Conservation (phyloP, 2,113 vertebrate species). For the Henicopernis longicauda region DNA sequence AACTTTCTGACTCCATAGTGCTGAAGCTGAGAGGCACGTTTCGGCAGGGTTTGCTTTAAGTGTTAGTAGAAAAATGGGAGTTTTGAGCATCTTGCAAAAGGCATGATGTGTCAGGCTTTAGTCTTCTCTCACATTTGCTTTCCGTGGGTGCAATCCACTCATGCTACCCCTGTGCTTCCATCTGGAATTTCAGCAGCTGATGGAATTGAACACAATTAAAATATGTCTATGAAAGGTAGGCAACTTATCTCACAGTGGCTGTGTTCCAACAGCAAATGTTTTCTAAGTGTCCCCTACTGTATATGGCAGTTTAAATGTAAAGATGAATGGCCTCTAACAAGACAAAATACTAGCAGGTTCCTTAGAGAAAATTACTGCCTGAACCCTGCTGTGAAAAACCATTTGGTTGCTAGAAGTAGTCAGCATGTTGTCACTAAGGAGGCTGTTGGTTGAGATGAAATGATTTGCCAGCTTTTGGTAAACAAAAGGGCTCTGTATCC, state of each 20-base stretch:
- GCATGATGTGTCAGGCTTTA: background rate
- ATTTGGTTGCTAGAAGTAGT: background rate
- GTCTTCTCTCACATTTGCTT: background rate
- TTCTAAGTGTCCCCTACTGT: background rate
- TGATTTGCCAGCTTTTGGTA: background rate
- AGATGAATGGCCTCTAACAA: background rate
- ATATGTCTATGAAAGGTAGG: background rate
- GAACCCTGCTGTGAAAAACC: background rate
- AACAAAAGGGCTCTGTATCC: slow-evolving; percentile 26
- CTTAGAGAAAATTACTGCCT: background rate
- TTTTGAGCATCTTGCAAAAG: background rate
- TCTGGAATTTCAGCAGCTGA: background rate
- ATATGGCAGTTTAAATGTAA: background rate
- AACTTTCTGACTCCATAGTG: background rate
- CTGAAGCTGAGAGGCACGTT: background rate
- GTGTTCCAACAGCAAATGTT: background rate
- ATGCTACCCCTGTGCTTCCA: background rate
- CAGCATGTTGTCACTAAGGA: background rate
- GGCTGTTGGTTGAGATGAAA: slow-evolving; percentile 1
- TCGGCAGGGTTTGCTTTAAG: background rate
- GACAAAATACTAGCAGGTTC: background rate
- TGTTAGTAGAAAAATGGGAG: background rate
- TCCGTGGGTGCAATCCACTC: background rate
- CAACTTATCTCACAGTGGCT: background rate
- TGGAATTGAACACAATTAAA: background rate